Percentiles rank a stretch among this genome's conserved stretches.
Evolutionary conservation across 2,113 vertebrate species (phyloP).

Genomic region (Bothrops jararaca): DNA sequence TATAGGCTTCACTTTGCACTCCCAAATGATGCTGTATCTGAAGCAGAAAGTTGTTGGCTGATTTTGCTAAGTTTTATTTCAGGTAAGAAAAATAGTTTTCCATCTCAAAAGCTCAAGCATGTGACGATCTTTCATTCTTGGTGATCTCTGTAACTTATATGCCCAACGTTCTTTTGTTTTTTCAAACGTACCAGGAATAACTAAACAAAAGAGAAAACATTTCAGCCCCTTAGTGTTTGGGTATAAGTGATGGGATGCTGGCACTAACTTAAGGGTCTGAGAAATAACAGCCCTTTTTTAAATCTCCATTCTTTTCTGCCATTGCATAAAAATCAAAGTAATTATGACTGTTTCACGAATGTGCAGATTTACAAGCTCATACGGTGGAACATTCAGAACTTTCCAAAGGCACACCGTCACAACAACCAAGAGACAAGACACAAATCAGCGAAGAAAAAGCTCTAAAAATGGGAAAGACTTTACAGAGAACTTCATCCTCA

Average conservation of each 20-base stretch:
- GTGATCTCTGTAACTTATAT: conserved; percentile 19
- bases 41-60: background rate
- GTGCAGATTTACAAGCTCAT: conserved; percentile 31
- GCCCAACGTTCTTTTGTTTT: background rate
- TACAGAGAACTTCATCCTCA: background rate
- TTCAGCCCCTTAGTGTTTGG: background rate
- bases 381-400: conserved; percentile 37
- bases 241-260: conserved; percentile 46
- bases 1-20: too few relatives aligned
- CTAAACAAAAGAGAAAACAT: background rate
- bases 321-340: conserved; percentile 42
- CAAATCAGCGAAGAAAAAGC: background rate
- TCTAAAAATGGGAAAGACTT: background rate
- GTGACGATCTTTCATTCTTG: background rate
- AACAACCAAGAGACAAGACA: background rate
- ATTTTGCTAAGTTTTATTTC: background rate
- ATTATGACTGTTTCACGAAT: conserved; percentile 40
- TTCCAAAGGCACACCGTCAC: conserved; percentile 5
- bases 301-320: conserved; percentile 30
- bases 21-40: background rate
- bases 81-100: background rate
- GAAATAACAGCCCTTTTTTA: conserved; percentile 40
- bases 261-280: conserved; percentile 50
- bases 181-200: background rate
- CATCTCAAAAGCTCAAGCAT: conserved; percentile 15